These are phyloP conservation scores for Cyclophora albipunctata DNA, from an alignment of 2,888 invertebrate species.

Conservation along the genomic window DNA sequence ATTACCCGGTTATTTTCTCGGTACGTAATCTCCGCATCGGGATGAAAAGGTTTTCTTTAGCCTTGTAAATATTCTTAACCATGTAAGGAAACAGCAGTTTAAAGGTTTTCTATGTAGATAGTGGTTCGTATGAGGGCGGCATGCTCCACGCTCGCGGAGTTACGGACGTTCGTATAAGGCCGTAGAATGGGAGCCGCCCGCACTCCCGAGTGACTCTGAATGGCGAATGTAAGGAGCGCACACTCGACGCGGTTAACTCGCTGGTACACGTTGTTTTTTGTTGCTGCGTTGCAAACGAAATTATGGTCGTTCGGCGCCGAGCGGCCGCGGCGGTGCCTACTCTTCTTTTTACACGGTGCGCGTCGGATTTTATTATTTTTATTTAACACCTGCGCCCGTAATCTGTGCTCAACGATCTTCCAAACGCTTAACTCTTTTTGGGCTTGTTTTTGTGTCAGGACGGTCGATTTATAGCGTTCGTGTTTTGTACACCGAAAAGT, in stretches of 20 bases:
- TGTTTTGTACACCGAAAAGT: constrained; percentile 60
- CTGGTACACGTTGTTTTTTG: constrained; percentile 58
- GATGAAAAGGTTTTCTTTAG: constrained; percentile 2
- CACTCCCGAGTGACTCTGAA: constrained; percentile 41
- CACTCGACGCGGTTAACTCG: constrained; percentile 41
- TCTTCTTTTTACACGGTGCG: constrained; percentile 62
- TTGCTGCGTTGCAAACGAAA: constrained; percentile 60
- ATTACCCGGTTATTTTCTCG: constrained; percentile 25
- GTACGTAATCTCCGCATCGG: constrained; percentile 13
- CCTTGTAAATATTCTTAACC: constrained; percentile 4
- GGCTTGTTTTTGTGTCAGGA: constrained; percentile 52
- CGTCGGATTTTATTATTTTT: constrained; percentile 72
- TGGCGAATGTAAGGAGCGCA: constrained; percentile 39
- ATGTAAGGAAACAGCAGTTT: constrained; percentile 9
- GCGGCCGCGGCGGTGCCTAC: constrained; percentile 61
- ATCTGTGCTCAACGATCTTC: constrained; percentile 72
- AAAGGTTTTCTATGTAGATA: constrained; percentile 25
- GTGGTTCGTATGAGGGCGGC: constrained; percentile 36
- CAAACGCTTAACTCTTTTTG: constrained; percentile 74
- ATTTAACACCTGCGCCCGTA: constrained; percentile 74
- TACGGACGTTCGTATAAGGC: constrained; percentile 42
- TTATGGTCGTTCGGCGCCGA: constrained; percentile 65
- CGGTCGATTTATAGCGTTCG: constrained; percentile 60
- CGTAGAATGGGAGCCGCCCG: constrained; percentile 42
- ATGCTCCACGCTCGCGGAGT: constrained; percentile 24